phyloP scores from a whole-genome alignment of 2,113 vertebrate species.

The Ageneiosus marmoratus region DNA sequence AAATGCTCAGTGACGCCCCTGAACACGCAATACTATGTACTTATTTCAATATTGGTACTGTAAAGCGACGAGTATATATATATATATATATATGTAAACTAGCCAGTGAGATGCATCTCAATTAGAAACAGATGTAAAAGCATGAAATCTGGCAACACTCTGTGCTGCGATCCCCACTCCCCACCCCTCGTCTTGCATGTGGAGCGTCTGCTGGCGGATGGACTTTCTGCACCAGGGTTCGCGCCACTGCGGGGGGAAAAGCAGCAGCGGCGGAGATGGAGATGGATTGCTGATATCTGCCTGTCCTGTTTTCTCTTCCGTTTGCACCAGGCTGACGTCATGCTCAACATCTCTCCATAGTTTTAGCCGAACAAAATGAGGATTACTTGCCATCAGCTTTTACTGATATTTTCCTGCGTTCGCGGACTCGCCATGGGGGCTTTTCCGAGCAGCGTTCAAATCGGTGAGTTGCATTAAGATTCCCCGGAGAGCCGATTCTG shows the following conservation, averaged over 20 bases:
- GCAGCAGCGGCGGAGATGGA: slow-evolving; percentile 43
- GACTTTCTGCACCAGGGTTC: slow-evolving; percentile 76
- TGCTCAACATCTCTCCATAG: slow-evolving; percentile 88
- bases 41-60: neutral
- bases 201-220: slow-evolving; percentile 77
- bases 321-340: slow-evolving; percentile 65
- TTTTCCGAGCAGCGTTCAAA: slow-evolving; percentile 99
- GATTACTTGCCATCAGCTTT: slow-evolving; percentile 96
- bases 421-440: slow-evolving; percentile 96
- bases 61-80: neutral
- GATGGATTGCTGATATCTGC: slow-evolving; percentile 67
- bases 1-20: neutral
- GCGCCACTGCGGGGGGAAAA: slow-evolving; percentile 88
- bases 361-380: slow-evolving; percentile 91
- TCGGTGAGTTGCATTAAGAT: slow-evolving; percentile 83
- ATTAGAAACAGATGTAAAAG: neutral
- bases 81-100: too few relatives aligned
- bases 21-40: neutral
- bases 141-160: slow-evolving; percentile 13
- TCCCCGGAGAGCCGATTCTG: slow-evolving; percentile 45
- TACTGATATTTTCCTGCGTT: slow-evolving; percentile 94
- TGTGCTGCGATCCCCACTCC: slow-evolving; percentile 67
- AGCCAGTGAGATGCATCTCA: neutral
- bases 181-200: slow-evolving; percentile 68
- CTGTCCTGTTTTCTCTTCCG: slow-evolving; percentile 44